Percentiles rank a stretch among this genome's conserved stretches.
These are phyloP conservation scores for Leptatherina wallacei DNA, from an alignment of 2,797 vertebrate species.

Conservation along the genomic window DNA sequence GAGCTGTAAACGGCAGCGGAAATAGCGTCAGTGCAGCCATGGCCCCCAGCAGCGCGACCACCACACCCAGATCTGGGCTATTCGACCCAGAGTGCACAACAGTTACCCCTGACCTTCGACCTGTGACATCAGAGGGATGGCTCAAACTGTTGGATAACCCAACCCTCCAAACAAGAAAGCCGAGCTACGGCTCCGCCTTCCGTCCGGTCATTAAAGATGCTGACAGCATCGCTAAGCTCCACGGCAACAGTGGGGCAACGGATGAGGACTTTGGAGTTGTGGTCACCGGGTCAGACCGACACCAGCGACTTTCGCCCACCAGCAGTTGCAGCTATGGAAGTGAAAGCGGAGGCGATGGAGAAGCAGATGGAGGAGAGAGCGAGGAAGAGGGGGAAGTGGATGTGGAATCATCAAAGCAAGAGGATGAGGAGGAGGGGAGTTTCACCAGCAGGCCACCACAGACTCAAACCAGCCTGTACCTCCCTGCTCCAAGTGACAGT, in stretches of 20 bases:
- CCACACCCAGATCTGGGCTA: constrained; percentile 75
- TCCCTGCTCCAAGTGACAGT: constrained; percentile 59
- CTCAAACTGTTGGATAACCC: constrained; percentile 85
- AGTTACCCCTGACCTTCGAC: constrained; percentile 77
- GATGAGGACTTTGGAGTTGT: constrained; percentile 66
- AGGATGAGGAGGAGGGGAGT: constrained; percentile 82
- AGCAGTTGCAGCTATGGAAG: constrained; percentile 92
- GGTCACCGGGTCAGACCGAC: constrained; percentile 63
- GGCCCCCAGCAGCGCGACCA: constrained; percentile 48
- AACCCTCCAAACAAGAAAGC: constrained; percentile 79
- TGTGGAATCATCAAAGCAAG: constrained; percentile 81
- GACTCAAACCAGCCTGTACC: constrained; percentile 70
- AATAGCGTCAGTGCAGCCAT: constrained; percentile 56
- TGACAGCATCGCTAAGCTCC: constrained; percentile 93
- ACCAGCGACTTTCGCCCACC: constrained; percentile 79
- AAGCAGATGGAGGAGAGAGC: constrained; percentile 64
- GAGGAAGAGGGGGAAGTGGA: constrained; percentile 88
- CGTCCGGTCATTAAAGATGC: constrained; percentile 92
- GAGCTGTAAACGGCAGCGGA: constrained; percentile 55
- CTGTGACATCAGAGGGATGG: constrained; percentile 82
- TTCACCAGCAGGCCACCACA: constrained; percentile 67
- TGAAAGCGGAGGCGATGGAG: constrained; percentile 82
- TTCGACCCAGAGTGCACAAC: constrained; percentile 86
- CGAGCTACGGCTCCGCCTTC: constrained; percentile 92
- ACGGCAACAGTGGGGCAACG: constrained; percentile 69